Evolutionary conservation across 2,113 vertebrate genomes (phyloP).

Genomic region (Scomber scombrus): DNA sequence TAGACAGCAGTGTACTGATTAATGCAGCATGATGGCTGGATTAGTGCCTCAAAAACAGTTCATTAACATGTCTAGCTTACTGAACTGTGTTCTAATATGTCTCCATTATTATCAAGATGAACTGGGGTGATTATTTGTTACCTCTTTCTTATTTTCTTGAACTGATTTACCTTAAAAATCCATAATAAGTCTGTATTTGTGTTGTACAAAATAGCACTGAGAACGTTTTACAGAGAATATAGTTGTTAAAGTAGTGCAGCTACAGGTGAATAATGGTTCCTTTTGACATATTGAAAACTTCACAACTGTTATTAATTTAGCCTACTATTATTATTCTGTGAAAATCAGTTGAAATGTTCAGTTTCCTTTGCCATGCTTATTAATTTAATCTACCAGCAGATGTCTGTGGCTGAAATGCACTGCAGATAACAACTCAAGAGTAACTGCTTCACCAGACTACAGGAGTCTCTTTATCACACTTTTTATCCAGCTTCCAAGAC

Average conservation of each 20-base stretch:
- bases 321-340: neutral
- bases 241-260: neutral
- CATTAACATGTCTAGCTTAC: slow-evolving; percentile 17
- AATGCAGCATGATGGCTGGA: slow-evolving; percentile 33
- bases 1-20: slow-evolving; percentile 28
- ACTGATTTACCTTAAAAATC: neutral
- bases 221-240: no score
- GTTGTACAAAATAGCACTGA: neutral
- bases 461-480: neutral
- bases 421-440: slow-evolving; percentile 6
- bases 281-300: neutral
- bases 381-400: neutral
- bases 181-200: neutral
- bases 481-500: slow-evolving; percentile 28
- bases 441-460: neutral
- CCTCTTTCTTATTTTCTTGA: neutral
- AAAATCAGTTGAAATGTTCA: neutral
- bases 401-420: neutral
- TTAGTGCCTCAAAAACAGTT: slow-evolving; percentile 32
- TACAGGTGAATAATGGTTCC: neutral
- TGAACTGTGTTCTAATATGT: neutral
- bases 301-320: neutral
- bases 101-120: slow-evolving; percentile 16
- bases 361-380: neutral
- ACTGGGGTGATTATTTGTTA: neutral